These are phyloP conservation scores for Antechinus stuartii DNA, from an alignment of 2,113 vertebrate species.

Conservation along the genomic window DNA sequence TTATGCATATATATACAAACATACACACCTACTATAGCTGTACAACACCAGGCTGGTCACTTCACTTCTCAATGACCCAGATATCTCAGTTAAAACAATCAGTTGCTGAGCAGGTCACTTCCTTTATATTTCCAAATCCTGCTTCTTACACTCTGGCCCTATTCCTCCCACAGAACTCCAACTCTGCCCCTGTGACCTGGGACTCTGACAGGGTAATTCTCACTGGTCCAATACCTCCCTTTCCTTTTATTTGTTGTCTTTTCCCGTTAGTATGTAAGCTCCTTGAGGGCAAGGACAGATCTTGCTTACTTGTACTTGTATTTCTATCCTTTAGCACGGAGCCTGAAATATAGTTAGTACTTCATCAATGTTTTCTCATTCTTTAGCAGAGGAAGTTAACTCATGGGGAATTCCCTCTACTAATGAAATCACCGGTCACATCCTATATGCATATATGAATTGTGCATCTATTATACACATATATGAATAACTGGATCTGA, in stretches of 20 bases:
- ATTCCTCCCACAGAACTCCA: not conserved
- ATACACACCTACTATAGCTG: not conserved
- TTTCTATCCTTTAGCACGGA: not conserved
- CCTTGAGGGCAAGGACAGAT: not conserved
- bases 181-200: not conserved
- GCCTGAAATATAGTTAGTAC: not conserved
- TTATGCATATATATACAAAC: too few relatives aligned
- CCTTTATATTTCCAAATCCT: not conserved
- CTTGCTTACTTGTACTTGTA: not conserved
- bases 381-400: not conserved
- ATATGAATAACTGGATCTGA: too few relatives aligned
- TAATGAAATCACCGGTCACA: not conserved
- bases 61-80: not conserved
- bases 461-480: too few relatives aligned
- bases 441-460: not conserved
- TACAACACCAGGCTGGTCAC: not conserved
- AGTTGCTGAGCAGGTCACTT: not conserved
- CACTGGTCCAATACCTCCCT: not conserved
- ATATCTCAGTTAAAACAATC: not conserved
- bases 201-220: not conserved
- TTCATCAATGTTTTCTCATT: not conserved
- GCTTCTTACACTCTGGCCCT: not conserved
- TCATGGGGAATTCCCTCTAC: not conserved
- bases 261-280: not conserved
- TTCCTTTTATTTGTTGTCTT: not conserved